Conservation (phyloP, 2,888 invertebrate genomes). For the Rhyacophila evoluta region DNA sequence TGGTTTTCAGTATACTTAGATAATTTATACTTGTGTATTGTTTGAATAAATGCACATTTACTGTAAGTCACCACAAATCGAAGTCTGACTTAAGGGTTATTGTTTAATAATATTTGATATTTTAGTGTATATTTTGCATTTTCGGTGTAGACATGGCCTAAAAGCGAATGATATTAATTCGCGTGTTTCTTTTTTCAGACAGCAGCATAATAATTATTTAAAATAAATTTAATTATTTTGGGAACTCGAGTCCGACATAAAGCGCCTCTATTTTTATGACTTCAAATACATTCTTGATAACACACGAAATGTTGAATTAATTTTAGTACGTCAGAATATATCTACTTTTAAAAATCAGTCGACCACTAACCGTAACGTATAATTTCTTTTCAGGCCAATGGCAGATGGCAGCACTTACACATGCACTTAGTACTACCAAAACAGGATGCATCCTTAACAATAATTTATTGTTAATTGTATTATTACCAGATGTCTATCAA, state of each 20-base stretch:
- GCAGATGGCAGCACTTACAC: constrained; percentile 47
- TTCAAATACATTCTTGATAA: constrained; percentile 40
- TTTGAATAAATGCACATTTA: too few relatives aligned
- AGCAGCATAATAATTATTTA: too few relatives aligned
- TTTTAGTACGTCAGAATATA: constrained; percentile 43
- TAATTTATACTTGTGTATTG: too few relatives aligned
- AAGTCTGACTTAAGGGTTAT: too few relatives aligned
- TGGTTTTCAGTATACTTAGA: too few relatives aligned
- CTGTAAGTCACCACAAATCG: too few relatives aligned
- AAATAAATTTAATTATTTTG: too few relatives aligned
- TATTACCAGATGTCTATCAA: constrained; percentile 46
- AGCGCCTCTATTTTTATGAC: not conserved
- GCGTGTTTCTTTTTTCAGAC: too few relatives aligned
- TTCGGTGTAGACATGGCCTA: too few relatives aligned
- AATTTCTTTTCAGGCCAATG: constrained; percentile 43
- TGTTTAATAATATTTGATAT: too few relatives aligned
- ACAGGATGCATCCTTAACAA: constrained; percentile 44
- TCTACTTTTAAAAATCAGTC: constrained; percentile 46
- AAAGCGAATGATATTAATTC: too few relatives aligned
- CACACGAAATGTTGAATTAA: constrained; percentile 47
- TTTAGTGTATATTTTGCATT: too few relatives aligned
- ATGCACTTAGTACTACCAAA: constrained; percentile 46
- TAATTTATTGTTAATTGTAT: constrained; percentile 52
- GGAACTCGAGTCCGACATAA: not conserved
- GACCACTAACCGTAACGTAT: constrained; percentile 48